Percentiles rank a stretch among this genome's conserved stretches.
Conservation (phyloP, 1,140 invertebrate species). For the Protaetia brevitarsis region DNA sequence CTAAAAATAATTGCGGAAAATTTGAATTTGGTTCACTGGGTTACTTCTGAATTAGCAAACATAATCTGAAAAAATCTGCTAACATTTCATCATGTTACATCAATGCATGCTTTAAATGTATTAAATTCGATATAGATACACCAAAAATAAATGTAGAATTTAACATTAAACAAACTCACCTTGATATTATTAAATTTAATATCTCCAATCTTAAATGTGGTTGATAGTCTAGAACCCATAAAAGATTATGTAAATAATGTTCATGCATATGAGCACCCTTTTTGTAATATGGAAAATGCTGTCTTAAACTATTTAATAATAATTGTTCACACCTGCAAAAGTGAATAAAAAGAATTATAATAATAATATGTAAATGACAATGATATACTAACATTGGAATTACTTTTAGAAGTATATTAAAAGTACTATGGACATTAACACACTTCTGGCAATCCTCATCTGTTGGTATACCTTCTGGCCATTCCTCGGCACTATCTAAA, state of each 20-base stretch:
- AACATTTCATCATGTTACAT: too few species aligned
- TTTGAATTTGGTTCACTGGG: too few species aligned
- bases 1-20: too few species aligned
- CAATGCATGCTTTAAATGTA: too few species aligned
- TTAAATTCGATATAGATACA: too few species aligned
- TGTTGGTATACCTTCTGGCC: slow-evolving; percentile 48
- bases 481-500: slow-evolving; percentile 44
- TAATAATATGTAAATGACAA: not conserved
- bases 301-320: slow-evolving; percentile 52
- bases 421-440: slow-evolving; percentile 56
- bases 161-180: slow-evolving; percentile 56
- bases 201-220: slow-evolving; percentile 58
- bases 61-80: too few species aligned
- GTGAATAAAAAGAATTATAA: slow-evolving; percentile 21
- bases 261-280: slow-evolving; percentile 55
- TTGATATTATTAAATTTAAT: slow-evolving; percentile 64
- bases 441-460: slow-evolving; percentile 51
- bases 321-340: slow-evolving; percentile 55
- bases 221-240: slow-evolving; percentile 63
- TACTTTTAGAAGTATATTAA: slow-evolving; percentile 55
- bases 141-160: too few species aligned
- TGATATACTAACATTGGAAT: slow-evolving; percentile 60
- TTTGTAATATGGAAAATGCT: slow-evolving; percentile 65
- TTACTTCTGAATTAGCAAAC: too few species aligned
- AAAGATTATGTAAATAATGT: slow-evolving; percentile 63